Base-by-base conservation (phyloP, 2,888 invertebrate species). In the Celastrina argiolus region DNA sequence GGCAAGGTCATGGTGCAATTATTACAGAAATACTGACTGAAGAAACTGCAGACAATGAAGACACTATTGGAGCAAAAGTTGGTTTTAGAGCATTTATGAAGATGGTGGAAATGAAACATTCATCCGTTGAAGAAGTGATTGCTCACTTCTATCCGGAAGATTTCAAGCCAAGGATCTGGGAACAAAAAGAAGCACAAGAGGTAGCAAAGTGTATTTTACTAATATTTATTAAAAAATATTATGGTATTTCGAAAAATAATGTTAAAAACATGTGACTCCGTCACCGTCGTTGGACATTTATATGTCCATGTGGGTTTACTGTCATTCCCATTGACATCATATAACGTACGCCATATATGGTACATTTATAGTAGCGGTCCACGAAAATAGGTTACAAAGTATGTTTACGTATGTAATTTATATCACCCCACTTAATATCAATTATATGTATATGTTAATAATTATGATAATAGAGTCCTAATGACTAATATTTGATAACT, bases 21-120 rank as follows among this genome's bases (percentile, higher is more conserved):
- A 96, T 97, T 68, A 94, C 96, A 0, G 95, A 96, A 83, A 95
- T 97, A 64, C 89, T 97, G 64, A 95, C 95, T 0, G 96, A 96
- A 85, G 96, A 96, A 80, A 94, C 95, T 0, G 92, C 95, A 1
- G 93, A 95, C 65, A 96, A 96, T 79, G 96, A 96, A 81, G 94
- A 94, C 67, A 87, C 94, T 26, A 92, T 96, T 26, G 96, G 96
- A 3, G 94, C 96, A 0, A 96, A 96, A 65, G 95, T 96, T 64
- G 97, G 97, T 12, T 97, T 97, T 85, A 93, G 95, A 72, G 97
- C 97, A 6, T 96, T 97, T 81, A 94, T 97, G 88, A 94, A 94
- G 77, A 96, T 97, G 96, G 94, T 97, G 8, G 96, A 96, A 79
- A 90, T 95, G 68, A 94, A 95, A 76, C 95, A 96, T 78, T 94